Evolutionary conservation across 2,797 vertebrate genomes (phyloP).

Genomic region (Echeneis naucrates): DNA sequence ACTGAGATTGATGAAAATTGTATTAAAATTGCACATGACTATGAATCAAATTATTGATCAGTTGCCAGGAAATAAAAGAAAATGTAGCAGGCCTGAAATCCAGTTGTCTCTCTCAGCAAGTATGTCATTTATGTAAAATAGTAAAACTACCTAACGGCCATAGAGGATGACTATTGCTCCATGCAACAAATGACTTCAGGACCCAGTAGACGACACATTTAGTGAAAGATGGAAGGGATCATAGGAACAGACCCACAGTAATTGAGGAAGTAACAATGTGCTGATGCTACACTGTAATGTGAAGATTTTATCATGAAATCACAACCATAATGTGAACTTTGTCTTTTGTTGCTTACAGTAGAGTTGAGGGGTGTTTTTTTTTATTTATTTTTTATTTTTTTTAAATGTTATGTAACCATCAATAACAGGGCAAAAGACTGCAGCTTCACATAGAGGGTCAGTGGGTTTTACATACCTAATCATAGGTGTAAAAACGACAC

Average conservation of each 20-base stretch:
- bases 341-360: slow-evolving; percentile 6
- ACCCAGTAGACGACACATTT: background rate
- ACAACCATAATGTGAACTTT: background rate
- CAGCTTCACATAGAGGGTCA: slow-evolving; percentile 26
- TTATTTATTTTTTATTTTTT: no score
- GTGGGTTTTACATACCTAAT: slow-evolving; percentile 38
- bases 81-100: no score
- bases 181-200: no score
- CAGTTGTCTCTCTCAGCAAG: background rate
- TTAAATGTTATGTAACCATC: slow-evolving; percentile 33
- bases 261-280: background rate
- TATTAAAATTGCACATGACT: background rate
- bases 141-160: background rate
- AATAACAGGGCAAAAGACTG: slow-evolving; percentile 13
- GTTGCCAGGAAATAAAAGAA: background rate
- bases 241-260: background rate
- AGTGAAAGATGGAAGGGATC: background rate
- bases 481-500: slow-evolving; percentile 38
- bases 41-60: no score
- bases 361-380: no score
- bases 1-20: background rate
- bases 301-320: slow-evolving; percentile 42
- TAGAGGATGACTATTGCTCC: background rate
- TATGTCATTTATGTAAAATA: background rate
- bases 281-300: slow-evolving; percentile 2